Evolutionary conservation across 2,888 invertebrate species (phyloP).

Genomic region (Copidosoma aretas): DNA sequence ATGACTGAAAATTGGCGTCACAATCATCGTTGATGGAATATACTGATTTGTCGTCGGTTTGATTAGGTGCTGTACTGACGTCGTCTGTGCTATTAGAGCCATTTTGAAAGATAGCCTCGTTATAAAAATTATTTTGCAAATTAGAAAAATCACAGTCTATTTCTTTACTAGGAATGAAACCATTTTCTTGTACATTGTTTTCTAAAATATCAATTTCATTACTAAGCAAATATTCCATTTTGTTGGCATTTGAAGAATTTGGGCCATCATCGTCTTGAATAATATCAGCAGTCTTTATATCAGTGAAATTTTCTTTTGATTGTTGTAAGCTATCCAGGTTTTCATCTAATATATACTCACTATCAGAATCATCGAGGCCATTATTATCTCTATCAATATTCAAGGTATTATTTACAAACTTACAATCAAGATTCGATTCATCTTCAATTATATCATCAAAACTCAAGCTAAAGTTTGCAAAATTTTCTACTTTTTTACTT

Average conservation of each 20-base stretch:
- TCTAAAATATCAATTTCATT: slow-evolving; percentile 22
- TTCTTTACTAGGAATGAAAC: slow-evolving; percentile 21
- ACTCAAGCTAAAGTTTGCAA: slow-evolving; percentile 45
- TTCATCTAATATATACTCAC: slow-evolving; percentile 23
- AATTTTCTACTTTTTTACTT: slow-evolving; percentile 37
- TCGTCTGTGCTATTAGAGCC: slow-evolving; percentile 8
- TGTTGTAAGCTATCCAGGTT: slow-evolving; percentile 30
- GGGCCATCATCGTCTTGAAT: slow-evolving; percentile 20
- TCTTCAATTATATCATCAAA: slow-evolving; percentile 30
- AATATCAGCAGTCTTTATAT: slow-evolving; percentile 33
- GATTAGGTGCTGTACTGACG: slow-evolving; percentile 29
- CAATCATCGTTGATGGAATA: slow-evolving; percentile 20
- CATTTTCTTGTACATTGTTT: slow-evolving; percentile 20
- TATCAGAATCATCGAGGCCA: slow-evolving; percentile 22
- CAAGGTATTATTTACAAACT: slow-evolving; percentile 42
- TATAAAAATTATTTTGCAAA: slow-evolving; percentile 55
- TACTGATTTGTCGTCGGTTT: slow-evolving; percentile 33
- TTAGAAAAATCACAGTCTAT: slow-evolving; percentile 59
- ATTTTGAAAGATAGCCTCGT: slow-evolving; percentile 32
- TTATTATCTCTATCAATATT: slow-evolving; percentile 23
- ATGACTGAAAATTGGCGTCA: slow-evolving; percentile 23
- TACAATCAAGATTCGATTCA: slow-evolving; percentile 42
- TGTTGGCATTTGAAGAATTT: slow-evolving; percentile 20
- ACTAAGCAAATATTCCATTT: slow-evolving; percentile 18
- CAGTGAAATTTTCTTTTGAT: slow-evolving; percentile 32